phyloP scores from a whole-genome alignment of 1,140 invertebrate genomes.

The Agrypnia vestita region DNA sequence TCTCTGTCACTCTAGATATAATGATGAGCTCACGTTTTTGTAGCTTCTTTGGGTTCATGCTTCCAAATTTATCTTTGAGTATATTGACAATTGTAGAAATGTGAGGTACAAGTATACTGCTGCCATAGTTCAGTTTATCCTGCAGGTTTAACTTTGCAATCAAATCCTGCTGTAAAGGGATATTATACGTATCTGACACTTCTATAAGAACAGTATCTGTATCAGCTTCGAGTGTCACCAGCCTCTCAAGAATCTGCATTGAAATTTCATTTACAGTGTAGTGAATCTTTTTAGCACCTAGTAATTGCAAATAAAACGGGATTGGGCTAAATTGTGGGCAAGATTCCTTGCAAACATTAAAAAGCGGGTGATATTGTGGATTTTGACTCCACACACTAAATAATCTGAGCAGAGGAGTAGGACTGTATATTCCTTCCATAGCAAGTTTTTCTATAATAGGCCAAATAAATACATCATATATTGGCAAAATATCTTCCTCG shows the following conservation, averaged over 20 bases:
- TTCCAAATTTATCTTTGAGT: conserved; percentile 77
- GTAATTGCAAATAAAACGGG: conserved; percentile 79
- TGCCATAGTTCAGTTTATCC: conserved; percentile 80
- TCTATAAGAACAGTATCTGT: conserved; percentile 68
- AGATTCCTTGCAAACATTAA: conserved; percentile 76
- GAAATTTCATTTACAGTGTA: conserved; percentile 80
- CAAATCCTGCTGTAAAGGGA: conserved; percentile 60
- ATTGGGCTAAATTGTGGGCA: conserved; percentile 74
- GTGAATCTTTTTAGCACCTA: conserved; percentile 79
- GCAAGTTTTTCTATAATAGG: conserved; percentile 85
- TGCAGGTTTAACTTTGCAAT: conserved; percentile 63
- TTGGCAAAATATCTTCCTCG: conserved; percentile 79
- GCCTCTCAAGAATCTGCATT: conserved; percentile 85
- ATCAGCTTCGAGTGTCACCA: conserved; percentile 79
- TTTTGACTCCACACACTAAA: conserved; percentile 84
- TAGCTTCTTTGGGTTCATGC: conserved; percentile 74
- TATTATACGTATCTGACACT: conserved; percentile 65
- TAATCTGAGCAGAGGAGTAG: conserved; percentile 87
- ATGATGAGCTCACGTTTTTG: conserved; percentile 84
- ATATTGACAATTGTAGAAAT: conserved; percentile 81
- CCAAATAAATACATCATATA: conserved; percentile 88
- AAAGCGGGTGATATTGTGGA: conserved; percentile 82
- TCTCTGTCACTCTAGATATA: conserved; percentile 83
- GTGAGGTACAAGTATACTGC: conserved; percentile 82
- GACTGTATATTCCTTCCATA: conserved; percentile 86